Evolutionary conservation across 1,140 invertebrate genomes (phyloP).

Genomic region (Glomeris maerens): DNA sequence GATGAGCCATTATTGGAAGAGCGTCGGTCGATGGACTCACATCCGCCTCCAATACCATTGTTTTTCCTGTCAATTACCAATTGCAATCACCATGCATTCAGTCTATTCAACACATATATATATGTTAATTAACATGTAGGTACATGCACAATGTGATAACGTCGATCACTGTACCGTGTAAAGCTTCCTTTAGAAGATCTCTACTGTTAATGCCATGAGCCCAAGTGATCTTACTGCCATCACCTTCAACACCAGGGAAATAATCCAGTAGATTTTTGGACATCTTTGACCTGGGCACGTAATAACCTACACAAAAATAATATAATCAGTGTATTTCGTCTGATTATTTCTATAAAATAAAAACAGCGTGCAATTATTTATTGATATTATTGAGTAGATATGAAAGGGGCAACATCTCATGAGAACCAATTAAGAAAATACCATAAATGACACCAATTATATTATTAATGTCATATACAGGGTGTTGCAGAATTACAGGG

Average conservation of each 20-base stretch:
- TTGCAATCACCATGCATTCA: background rate
- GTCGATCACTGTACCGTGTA: conserved; percentile 32
- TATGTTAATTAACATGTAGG: background rate
- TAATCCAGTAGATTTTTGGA: conserved; percentile 8
- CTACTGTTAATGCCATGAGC: conserved; percentile 64
- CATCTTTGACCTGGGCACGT: background rate
- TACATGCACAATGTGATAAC: background rate
- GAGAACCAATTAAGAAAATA: no score
- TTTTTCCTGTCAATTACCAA: conserved; percentile 33
- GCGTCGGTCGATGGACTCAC: conserved; percentile 37
- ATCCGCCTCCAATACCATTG: conserved; percentile 78
- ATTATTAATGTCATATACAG: no score
- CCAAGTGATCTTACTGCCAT: conserved; percentile 46
- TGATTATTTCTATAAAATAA: no score
- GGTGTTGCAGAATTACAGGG: no score
- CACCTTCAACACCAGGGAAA: conserved; percentile 8
- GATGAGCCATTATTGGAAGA: conserved; percentile 74
- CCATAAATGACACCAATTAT: no score
- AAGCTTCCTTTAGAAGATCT: conserved; percentile 40
- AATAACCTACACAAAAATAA: background rate
- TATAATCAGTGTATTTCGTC: no score
- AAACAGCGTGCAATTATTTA: no score
- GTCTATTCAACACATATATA: background rate
- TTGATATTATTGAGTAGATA: no score
- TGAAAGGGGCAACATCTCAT: no score